Evolutionary conservation across 2,113 vertebrate genomes (phyloP).

Genomic region (Pluvianellus socialis): DNA sequence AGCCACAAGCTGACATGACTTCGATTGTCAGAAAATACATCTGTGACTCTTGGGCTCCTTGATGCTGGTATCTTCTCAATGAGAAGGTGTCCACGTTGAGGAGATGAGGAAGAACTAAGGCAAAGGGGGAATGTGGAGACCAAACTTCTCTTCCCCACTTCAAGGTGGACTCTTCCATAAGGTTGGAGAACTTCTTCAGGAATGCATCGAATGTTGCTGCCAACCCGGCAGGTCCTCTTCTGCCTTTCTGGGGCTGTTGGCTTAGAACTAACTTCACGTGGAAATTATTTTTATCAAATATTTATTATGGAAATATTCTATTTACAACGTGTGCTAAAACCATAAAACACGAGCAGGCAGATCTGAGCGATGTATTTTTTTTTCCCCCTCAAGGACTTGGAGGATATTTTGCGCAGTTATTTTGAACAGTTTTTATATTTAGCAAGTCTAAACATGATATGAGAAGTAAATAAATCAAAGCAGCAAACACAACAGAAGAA

Average conservation of each 20-base stretch:
- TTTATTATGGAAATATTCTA: slow-evolving; percentile 17
- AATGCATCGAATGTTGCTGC: neutral
- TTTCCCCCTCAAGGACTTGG: neutral
- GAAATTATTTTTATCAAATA: slow-evolving; percentile 19
- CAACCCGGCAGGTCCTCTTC: neutral
- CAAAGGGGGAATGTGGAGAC: neutral
- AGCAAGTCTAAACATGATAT: slow-evolving; percentile 13
- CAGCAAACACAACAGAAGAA: neutral
- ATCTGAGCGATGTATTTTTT: neutral
- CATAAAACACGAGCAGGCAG: neutral
- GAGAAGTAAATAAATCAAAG: slow-evolving; percentile 20
- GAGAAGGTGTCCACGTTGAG: neutral
- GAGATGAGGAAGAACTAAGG: neutral
- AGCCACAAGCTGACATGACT: neutral
- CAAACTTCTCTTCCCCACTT: neutral
- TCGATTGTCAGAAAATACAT: neutral
- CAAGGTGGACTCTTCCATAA: neutral
- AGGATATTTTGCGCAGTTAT: slow-evolving; percentile 24
- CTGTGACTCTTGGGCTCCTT: neutral
- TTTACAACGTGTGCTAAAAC: neutral
- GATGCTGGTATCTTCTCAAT: neutral
- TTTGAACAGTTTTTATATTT: slow-evolving; percentile 43
- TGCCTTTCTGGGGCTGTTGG: neutral
- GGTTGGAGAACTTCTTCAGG: neutral
- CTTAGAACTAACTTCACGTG: neutral